Evolutionary conservation across 2,113 vertebrate species (phyloP), one percentile per base, ranked within the genome.

Genomic region (Noctilio leporinus): DNA sequence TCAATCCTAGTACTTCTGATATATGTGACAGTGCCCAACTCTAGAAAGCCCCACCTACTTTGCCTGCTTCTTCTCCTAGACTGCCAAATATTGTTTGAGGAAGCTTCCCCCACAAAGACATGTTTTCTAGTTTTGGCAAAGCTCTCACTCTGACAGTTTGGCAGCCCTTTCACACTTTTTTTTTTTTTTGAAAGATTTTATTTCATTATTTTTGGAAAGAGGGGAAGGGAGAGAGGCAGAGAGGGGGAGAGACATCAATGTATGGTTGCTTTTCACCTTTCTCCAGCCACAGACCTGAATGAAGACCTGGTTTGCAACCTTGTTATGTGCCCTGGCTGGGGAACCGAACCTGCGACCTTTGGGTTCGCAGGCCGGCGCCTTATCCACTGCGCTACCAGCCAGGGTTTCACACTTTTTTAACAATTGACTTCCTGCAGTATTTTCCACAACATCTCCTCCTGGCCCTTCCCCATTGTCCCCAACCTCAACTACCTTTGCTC

Each of bases 11-110:
- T 30, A 72, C 45, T 64, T 88, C 55, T 76, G 55, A 80, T 64
- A 7, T 73, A 77, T 45, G 30, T 86, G 14, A 38, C 53, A n/a
- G 10, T 43, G 4, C n/a, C 33, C 62, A 83, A 4, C n/a, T 57
- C 82, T 86, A 89, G 82, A 94, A 94, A 95, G 67, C 55, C 33
- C 49, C 62, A 59, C 49, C 53, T 89, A 26, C 8, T 70, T 78
- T 67, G 51, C 70, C 38, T 38, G 26, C 26, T 85, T 80, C 35
- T 26, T 7, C 10, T 94, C 38, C 49, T 64, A 30, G 28, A 45
- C 33, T 94, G 49, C 47, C 86, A 96, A 22, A n/a, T 69, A 93
- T 82, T 94, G 67, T 93, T 69, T 93, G 65, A 93, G 55, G 4
- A 90, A 65, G 33, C 1, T 72, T 85, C 19, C 45, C 12, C 30